These are phyloP conservation scores for Megaptera novaeangliae DNA, from an alignment of 2,113 vertebrate genomes.

Conservation along the genomic window DNA sequence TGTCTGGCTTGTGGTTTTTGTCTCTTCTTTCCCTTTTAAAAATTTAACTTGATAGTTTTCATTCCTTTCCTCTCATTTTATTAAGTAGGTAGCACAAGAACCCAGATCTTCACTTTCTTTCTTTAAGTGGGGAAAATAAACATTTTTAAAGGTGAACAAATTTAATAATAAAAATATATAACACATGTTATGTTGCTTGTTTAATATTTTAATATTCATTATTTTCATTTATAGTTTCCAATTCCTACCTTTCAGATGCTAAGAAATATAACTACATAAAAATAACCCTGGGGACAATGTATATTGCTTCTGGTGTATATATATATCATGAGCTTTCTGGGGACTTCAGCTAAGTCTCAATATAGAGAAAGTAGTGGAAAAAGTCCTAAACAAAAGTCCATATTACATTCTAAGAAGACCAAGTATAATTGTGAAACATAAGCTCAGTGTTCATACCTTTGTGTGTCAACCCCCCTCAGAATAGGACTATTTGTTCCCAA, in stretches of 20 bases:
- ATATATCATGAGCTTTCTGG: background rate
- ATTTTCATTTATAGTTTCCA: constrained; percentile 56
- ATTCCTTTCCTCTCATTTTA: background rate
- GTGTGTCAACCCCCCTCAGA: background rate
- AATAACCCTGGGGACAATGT: constrained; percentile 16
- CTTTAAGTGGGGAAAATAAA: background rate
- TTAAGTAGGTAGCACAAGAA: background rate
- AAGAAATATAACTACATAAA: constrained; percentile 49
- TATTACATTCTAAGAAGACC: background rate
- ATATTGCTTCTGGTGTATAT: background rate
- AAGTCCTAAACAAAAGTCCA: background rate
- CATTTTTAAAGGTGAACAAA: background rate
- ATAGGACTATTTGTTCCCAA: background rate
- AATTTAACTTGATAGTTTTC: background rate
- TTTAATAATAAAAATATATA: constrained; percentile 36
- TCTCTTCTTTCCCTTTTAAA: background rate
- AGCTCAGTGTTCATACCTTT: background rate
- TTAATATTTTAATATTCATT: constrained; percentile 62
- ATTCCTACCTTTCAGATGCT: background rate
- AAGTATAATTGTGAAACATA: background rate
- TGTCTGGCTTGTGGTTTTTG: background rate
- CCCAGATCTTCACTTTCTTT: background rate
- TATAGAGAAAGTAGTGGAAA: background rate
- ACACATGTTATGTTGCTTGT: background rate
- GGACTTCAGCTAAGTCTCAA: background rate